Evolutionary conservation across 2,888 invertebrate species (phyloP).

Genomic region (Netelia inedita): DNA sequence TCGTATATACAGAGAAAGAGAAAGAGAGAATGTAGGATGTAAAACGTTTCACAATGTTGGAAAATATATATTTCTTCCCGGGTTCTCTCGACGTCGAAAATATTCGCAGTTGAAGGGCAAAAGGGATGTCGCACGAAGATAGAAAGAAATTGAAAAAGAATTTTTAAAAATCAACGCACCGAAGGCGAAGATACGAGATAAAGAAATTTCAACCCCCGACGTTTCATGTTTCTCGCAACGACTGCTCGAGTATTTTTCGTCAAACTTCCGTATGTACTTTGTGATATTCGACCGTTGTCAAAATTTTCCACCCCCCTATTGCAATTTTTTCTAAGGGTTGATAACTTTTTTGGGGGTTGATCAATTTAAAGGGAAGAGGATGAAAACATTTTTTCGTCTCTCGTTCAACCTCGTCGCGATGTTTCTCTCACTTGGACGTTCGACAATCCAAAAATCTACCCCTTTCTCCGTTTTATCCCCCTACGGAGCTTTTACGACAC

Average conservation of each 20-base stretch:
- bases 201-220: conserved; percentile 48
- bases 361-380: no score
- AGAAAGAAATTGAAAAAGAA: conserved; percentile 64
- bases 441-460: not conserved
- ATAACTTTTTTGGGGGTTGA: no score
- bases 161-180: not conserved
- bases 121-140: conserved; percentile 29
- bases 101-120: not conserved
- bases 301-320: no score
- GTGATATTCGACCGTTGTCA: no score
- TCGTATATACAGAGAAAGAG: conserved; percentile 2
- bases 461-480: not conserved
- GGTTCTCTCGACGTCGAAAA: conserved; percentile 28
- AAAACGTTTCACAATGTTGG: conserved; percentile 62
- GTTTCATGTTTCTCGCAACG: conserved; percentile 46
- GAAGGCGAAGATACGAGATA: conserved; percentile 42
- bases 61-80: conserved; percentile 58
- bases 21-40: conserved; percentile 31
- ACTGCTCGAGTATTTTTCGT: not conserved
- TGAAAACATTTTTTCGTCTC: not conserved
- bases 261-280: not conserved
- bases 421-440: not conserved
- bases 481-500: not conserved
- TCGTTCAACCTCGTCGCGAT: not conserved
- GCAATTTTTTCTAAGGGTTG: no score